Base-by-base conservation (phyloP, 2,113 vertebrate species). In the Campylomormyrus numenius region DNA sequence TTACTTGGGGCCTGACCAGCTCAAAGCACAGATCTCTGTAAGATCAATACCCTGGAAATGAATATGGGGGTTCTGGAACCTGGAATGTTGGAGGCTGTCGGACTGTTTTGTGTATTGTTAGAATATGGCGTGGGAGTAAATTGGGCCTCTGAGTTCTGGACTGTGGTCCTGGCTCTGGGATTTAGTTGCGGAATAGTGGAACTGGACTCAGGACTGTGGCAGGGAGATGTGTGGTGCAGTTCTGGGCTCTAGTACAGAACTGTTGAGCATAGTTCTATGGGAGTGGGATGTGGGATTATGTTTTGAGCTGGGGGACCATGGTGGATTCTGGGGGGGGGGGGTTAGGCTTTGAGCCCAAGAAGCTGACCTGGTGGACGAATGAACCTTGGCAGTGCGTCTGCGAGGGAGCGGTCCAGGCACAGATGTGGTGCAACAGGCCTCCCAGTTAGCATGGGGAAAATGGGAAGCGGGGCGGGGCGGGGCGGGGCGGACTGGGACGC, bases 301-400 rank as follows among this genome's bases (percentile, higher is more conserved):
- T 85, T 85, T 52, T 87, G 45, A 48, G 48, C n/a, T 27, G 19
- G 24, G 49, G 85, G 85, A 35, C 48, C 27, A n/a, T 7, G 27
- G 45, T 87, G 27, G 46, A 87, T 87, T 87, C 2, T 35, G 9
- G 45, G 85, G 85, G 46, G n/a, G n/a, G 84, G 48, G n/a, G 46
- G n/a, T 5, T 19, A 27, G 85, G 85, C 45, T 53, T 53, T 52
- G 8, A 53, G 85, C 85, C 46, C 13, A 52, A 52, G 49, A 49
- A 6, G 27, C n/a, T 17, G 85, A 87, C 85, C 85, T 13, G 27
- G n/a, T 52, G 85, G n/a, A 87, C 11, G 4, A 52, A 46, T 87
- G 49, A 87, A 87, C 85, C 49, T 87, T 87, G 85, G 85, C 85
- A 87, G 85, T 15, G 31, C 4, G 13, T 86, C 48, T 86, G n/a